Percentiles rank a stretch among this genome's conserved stretches.
Conservation (phyloP, 2,113 vertebrate genomes). For the Gasterosteus aculeatus region DNA sequence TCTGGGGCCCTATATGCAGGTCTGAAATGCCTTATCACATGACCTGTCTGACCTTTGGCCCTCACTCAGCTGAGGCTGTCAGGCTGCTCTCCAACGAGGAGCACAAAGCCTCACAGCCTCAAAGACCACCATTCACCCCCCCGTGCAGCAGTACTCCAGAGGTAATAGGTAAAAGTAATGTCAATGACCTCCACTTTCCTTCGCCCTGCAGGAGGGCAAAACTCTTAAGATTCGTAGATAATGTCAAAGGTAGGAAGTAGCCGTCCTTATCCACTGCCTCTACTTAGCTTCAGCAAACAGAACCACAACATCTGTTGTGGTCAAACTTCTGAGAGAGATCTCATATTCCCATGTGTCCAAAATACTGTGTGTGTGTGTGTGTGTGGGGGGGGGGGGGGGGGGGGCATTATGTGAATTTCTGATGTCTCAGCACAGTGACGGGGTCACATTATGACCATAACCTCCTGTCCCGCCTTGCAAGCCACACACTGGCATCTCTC, state of each 20-base stretch:
- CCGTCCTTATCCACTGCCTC: constrained; percentile 49
- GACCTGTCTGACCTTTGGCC: constrained; percentile 77
- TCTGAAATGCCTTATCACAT: constrained; percentile 80
- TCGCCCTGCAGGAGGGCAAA: constrained; percentile 68
- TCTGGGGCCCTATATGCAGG: constrained; percentile 62
- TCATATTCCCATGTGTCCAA: neutral
- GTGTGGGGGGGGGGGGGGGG: neutral
- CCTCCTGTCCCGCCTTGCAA: constrained; percentile 74
- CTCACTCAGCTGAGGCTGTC: constrained; percentile 65
- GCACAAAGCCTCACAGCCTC: constrained; percentile 66
- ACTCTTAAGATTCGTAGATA: constrained; percentile 79
- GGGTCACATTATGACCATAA: constrained; percentile 71
- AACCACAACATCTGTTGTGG: constrained; percentile 5
- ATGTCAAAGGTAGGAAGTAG: constrained; percentile 66
- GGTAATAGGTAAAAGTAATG: constrained; percentile 82
- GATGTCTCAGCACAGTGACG: constrained; percentile 68
- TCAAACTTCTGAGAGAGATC: constrained; percentile 17
- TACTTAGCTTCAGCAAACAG: constrained; percentile 17
- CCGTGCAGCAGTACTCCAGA: constrained; percentile 54
- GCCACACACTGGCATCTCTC: constrained; percentile 75
- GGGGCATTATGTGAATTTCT: constrained; percentile 67
- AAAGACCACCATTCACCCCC: constrained; percentile 74
- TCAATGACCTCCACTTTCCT: constrained; percentile 78
- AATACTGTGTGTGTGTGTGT: constrained; percentile 25
- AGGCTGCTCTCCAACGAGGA: constrained; percentile 60